Percentiles rank a stretch among this genome's conserved stretches.
Evolutionary conservation across 2,888 invertebrate species (phyloP).

Genomic region (Archaeoteleia sp.): DNA sequence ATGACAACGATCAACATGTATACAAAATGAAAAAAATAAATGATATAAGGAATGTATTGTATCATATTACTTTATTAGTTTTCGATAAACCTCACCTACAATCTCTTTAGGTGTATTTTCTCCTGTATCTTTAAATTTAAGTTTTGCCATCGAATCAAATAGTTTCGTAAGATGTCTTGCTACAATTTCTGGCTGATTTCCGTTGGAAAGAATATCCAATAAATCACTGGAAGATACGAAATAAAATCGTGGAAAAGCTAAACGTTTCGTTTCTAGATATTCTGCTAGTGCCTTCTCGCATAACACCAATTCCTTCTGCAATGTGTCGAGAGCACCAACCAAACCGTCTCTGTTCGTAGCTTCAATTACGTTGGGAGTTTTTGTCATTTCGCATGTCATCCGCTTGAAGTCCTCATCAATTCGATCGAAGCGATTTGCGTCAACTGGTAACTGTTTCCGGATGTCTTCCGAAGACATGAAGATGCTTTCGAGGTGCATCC

Average conservation of each 20-base stretch:
- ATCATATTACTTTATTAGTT: background rate
- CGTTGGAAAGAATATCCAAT: slow-evolving; percentile 95
- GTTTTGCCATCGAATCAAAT: slow-evolving; percentile 94
- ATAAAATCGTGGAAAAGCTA: slow-evolving; percentile 97
- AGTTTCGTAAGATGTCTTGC: slow-evolving; percentile 95
- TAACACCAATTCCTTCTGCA: slow-evolving; percentile 90
- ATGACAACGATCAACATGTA: no score
- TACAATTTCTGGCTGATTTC: slow-evolving; percentile 92
- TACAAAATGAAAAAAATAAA: no score
- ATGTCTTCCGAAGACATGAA: slow-evolving; percentile 99
- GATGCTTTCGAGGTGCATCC: slow-evolving; percentile 98
- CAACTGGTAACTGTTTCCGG: slow-evolving; percentile 93
- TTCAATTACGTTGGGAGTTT: slow-evolving; percentile 91
- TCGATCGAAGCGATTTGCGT: slow-evolving; percentile 92
- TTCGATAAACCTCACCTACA: slow-evolving; percentile 54
- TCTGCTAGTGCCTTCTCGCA: slow-evolving; percentile 98
- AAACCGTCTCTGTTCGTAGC: slow-evolving; percentile 92
- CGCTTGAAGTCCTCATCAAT: slow-evolving; percentile 93
- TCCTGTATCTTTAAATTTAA: slow-evolving; percentile 84
- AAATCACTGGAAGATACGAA: slow-evolving; percentile 97
- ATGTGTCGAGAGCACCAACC: slow-evolving; percentile 84
- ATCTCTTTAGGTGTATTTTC: slow-evolving; percentile 67
- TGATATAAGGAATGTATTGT: background rate
- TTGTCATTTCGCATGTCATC: slow-evolving; percentile 85
- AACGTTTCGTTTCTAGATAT: slow-evolving; percentile 95